Evolutionary conservation across 2,113 vertebrate genomes (phyloP).

Genomic region (Narcine bancroftii): DNA sequence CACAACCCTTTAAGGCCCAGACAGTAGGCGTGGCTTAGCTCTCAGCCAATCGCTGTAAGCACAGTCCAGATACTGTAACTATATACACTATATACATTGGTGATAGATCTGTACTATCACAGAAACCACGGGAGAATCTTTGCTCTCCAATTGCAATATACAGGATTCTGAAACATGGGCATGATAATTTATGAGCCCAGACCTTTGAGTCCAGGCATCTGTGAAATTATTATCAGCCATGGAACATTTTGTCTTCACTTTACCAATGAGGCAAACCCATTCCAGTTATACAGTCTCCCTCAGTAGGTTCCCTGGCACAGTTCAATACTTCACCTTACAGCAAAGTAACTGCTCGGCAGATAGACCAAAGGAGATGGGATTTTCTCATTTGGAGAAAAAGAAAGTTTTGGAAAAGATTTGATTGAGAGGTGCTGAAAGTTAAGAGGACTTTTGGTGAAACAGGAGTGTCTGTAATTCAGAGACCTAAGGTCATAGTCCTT

Average conservation of each 20-base stretch:
- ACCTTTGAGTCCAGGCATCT: not conserved
- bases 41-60: too few relatives aligned
- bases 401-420: not conserved
- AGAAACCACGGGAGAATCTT: not conserved
- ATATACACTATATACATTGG: too few relatives aligned
- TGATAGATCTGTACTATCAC: too few relatives aligned
- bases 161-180: not conserved
- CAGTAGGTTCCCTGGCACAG: not conserved
- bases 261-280: not conserved
- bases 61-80: too few relatives aligned
- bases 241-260: slow-evolving; percentile 25
- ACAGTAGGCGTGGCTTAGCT: too few relatives aligned
- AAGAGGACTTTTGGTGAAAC: not conserved
- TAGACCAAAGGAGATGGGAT: not conserved
- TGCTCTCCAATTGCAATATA: not conserved
- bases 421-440: not conserved
- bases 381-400: not conserved
- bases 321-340: not conserved
- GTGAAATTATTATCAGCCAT: slow-evolving; percentile 13
- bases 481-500: too few relatives aligned
- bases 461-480: too few relatives aligned
- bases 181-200: not conserved
- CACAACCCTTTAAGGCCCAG: too few relatives aligned
- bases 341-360: not conserved
- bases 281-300: not conserved